A percentile compares a stretch with the other conserved stretches of the same genome.
These are phyloP conservation scores for Pipistrellus nathusii DNA, from an alignment of 2,797 vertebrate species.

Conservation along the genomic window DNA sequence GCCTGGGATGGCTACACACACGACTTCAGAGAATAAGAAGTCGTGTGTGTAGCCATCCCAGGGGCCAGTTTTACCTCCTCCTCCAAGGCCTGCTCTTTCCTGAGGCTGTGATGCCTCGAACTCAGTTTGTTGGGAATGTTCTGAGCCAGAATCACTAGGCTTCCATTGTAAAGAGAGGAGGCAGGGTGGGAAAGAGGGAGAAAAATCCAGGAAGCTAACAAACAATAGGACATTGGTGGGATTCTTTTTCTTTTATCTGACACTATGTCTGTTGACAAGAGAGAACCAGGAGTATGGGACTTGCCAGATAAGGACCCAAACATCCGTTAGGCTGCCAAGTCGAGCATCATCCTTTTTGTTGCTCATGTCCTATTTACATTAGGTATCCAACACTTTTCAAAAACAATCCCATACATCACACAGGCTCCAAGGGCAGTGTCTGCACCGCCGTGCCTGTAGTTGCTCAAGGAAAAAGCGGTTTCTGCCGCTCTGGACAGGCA, in stretches of 20 bases:
- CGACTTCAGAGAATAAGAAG: not conserved
- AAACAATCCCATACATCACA: slow-evolving; percentile 61
- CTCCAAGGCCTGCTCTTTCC: not conserved
- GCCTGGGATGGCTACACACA: too few relatives aligned
- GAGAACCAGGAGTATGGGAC: slow-evolving; percentile 60
- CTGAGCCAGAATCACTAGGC: not conserved
- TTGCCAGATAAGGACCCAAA: slow-evolving; percentile 59
- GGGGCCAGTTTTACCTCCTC: not conserved
- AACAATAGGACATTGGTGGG: slow-evolving; percentile 24
- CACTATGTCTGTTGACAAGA: slow-evolving; percentile 13
- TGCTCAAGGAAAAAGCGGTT: slow-evolving; percentile 67
- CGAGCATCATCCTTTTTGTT: slow-evolving; percentile 27
- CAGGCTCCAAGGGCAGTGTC: slow-evolving; percentile 56
- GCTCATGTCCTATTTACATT: slow-evolving; percentile 72
- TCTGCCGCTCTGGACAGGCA: slow-evolving; percentile 65
- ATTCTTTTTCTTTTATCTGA: slow-evolving; percentile 60
- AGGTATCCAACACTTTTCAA: slow-evolving; percentile 37
- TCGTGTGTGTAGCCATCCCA: too few relatives aligned
- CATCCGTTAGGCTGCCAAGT: slow-evolving; percentile 59
- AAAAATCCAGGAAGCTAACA: not conserved
- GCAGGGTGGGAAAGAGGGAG: not conserved
- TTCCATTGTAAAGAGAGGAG: slow-evolving; percentile 31
- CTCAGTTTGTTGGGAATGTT: not conserved
- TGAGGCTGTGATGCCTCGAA: not conserved
- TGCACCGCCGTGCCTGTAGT: slow-evolving; percentile 30